Base-by-base conservation (phyloP, 2,113 vertebrate genomes). In the Talpa occidentalis region DNA sequence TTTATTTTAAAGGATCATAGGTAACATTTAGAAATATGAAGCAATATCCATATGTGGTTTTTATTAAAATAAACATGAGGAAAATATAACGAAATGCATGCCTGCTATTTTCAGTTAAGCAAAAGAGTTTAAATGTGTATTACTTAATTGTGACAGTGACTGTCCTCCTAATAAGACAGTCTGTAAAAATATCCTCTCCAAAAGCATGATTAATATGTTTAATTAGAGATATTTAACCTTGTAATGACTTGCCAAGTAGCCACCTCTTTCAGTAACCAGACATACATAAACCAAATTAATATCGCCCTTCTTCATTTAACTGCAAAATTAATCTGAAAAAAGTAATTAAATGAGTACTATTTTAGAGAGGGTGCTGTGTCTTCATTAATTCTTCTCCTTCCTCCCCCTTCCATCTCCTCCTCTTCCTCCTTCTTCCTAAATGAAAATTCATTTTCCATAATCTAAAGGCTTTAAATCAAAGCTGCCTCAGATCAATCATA, bases 201-300 rank as follows among this genome's bases (percentile, higher is more conserved):
- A 52, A 89, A 62, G 5, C 10, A 2, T 86, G 79, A 92, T 59
- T 84, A 64, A 89, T 59, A 47, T 30, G 19, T 62, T 90, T 95
- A 81, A 81, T 95, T 84, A 95, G 47, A 94, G 78, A 42, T 21
- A 87, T 22, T 91, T 93, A 73, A 78, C 47, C 94, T 91, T 84
- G 69, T 30, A 88, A 40, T 28, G 24, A 90, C n/a, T 91, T 77
- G 60, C 80, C 60, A 86, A 76, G 47, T 60, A 60, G 73, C 30
- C 4, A 42, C 28, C 30, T 78, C 37, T 56, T 37, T 86, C 78
- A 92, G 80, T 56, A 72, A 47, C 54, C 21, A 60, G 15, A 30
- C 6, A 59, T 9, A 85, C 60, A 88, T 64, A 88, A 86, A 81
- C 47, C 37, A 59, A 88, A 95, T 78, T 95, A 79, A 86, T 52